Percentiles rank a stretch among this genome's conserved stretches.
These are phyloP conservation scores for Micromys minutus DNA, from an alignment of 2,113 vertebrate species.

Conservation along the genomic window DNA sequence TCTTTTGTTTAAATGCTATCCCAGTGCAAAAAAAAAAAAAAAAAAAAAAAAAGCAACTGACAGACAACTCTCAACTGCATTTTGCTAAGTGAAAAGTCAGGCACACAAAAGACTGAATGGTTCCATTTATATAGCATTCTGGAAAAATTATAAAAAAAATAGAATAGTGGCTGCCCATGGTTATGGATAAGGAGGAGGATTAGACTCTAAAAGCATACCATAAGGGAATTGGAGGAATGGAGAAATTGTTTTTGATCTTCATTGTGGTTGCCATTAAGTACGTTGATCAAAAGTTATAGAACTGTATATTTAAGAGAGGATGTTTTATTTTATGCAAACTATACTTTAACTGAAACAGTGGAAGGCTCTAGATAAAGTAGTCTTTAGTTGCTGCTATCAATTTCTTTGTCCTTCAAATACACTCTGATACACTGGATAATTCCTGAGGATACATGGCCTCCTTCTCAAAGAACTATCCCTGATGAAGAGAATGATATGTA, in stretches of 20 bases:
- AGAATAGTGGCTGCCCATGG: neutral
- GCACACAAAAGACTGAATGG: constrained; percentile 49
- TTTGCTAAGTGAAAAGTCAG: constrained; percentile 61
- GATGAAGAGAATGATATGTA: neutral
- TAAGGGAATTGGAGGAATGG: neutral
- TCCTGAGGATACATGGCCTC: neutral
- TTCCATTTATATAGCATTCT: constrained; percentile 57
- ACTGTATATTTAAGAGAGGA: neutral
- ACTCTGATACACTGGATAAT: neutral
- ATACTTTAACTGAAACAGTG: constrained; percentile 2
- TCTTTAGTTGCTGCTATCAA: constrained; percentile 4
- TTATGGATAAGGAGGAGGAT: neutral
- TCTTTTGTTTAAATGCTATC: constrained; percentile 63
- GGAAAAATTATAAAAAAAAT: constrained; percentile 59
- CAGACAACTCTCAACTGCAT: constrained; percentile 26
- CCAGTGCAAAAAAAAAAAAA: constrained; percentile 14
- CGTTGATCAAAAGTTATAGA: constrained; percentile 7
- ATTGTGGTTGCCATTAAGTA: constrained; percentile 19
- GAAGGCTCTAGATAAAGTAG: neutral
- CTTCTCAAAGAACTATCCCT: neutral
- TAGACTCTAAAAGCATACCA: constrained; percentile 22
- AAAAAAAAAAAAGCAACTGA: neutral
- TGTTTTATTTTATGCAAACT: constrained; percentile 37
- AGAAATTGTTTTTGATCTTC: constrained; percentile 49
- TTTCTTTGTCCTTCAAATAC: constrained; percentile 35